Evolutionary conservation across 2,888 invertebrate species (phyloP), one percentile per base, ranked within the genome.

Genomic region (Diabrotica balteata): DNA sequence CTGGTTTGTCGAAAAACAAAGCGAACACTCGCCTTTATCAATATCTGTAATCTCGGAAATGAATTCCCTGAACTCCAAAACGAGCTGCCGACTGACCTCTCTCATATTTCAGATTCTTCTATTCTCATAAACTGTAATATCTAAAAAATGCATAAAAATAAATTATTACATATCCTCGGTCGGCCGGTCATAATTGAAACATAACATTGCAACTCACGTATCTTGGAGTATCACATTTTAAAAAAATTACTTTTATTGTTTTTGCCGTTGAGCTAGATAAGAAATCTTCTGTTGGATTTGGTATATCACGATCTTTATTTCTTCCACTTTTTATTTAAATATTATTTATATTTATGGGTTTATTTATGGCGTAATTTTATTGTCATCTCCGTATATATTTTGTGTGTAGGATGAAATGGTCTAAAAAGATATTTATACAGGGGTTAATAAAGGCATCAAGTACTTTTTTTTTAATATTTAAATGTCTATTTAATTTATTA

Each of bases 101-200:
- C 32, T 66, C 69, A 68, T 69, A 67, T 67, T 63, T 66, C 72
- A 72, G 64, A 55, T 68, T 55, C 60, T 63, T 58, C 57, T 68
- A 63, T 64, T 54, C 63, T 64, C 72, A 62, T 68, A 72, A 72
- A 71, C 67, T 67, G 67, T 70, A 67, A 72, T 72, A 72, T 72
- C 72, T 60, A 71, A 75, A 73, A 73, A 69, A 68, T 73, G 71
- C 71, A 72, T 73, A 71, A 72, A 73, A 73, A 76, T 75, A 74
- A 74, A 76, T 72, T 75, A 74, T 73, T 73, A 69, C 72, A 70
- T 66, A 76, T 76, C 73, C 71, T 70, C 64, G 67, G 66, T 55
- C 46, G 62, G 52, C 60, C 52, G 53, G 32, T 32, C 32, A 32
- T 76, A 76, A 76, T 75, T 76, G 75, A 74, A 74, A 69, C 76